These are phyloP conservation scores for Drosophila macrothrix DNA, from an alignment of 2,888 invertebrate genomes.

Conservation along the genomic window DNA sequence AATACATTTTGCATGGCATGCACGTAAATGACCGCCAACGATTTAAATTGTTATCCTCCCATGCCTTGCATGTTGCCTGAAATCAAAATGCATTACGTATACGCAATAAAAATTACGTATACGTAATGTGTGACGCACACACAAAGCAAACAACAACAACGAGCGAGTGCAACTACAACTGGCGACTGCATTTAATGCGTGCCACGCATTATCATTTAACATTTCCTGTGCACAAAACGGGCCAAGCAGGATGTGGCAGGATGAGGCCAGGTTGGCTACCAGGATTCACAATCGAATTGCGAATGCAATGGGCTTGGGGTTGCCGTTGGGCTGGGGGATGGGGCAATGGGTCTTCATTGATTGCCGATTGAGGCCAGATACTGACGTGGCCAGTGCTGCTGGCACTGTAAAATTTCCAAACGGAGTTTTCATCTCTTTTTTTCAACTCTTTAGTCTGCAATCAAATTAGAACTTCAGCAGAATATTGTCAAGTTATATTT, in stretches of 20 bases:
- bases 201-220: slow-evolving; percentile 78
- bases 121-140: slow-evolving; percentile 65
- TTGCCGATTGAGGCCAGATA: slow-evolving; percentile 45
- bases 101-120: slow-evolving; percentile 79
- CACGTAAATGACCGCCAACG: slow-evolving; percentile 80
- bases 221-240: slow-evolving; percentile 72
- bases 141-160: slow-evolving; percentile 12
- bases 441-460: slow-evolving; percentile 44
- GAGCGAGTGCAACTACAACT: slow-evolving; percentile 30
- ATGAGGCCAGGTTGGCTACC: slow-evolving; percentile 9
- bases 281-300: slow-evolving; percentile 28
- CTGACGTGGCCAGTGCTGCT: slow-evolving; percentile 3
- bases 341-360: slow-evolving; percentile 33
- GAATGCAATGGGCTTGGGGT: not conserved
- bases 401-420: not conserved
- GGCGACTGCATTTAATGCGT: slow-evolving; percentile 75
- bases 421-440: not conserved
- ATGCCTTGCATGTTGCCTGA: slow-evolving; percentile 62
- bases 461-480: slow-evolving; percentile 54
- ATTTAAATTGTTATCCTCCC: slow-evolving; percentile 70
- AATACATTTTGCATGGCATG: slow-evolving; percentile 75
- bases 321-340: not conserved
- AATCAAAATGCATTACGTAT: slow-evolving; percentile 80
- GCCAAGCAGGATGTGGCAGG: slow-evolving; percentile 57
- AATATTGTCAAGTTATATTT: slow-evolving; percentile 41